Evolutionary conservation across 1,140 invertebrate genomes (phyloP).

Genomic region (Zaprionus ghesquierei): DNA sequence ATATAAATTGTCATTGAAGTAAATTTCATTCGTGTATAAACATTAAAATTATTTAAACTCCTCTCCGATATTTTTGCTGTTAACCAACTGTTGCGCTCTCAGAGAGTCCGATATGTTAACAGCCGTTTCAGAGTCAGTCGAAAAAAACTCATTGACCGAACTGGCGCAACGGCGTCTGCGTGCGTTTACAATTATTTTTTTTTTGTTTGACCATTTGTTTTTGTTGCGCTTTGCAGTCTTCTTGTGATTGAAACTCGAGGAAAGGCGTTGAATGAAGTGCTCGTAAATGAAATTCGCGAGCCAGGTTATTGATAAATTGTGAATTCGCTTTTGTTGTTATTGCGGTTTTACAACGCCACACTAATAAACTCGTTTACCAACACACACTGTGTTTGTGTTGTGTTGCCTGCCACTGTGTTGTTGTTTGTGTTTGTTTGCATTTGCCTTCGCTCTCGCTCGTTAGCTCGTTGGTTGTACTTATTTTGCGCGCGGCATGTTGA

Average conservation of each 20-base stretch:
- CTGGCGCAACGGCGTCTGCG: conserved; percentile 42
- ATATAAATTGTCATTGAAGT: neutral
- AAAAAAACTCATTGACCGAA: conserved; percentile 37
- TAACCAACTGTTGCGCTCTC: conserved; percentile 45
- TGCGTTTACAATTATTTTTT: conserved; percentile 42
- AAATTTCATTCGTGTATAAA: neutral
- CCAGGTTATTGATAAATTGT: conserved; percentile 28
- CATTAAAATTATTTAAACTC: neutral
- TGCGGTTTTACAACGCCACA: conserved; percentile 40
- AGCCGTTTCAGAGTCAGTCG: conserved; percentile 32
- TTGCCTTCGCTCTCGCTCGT: conserved; percentile 13
- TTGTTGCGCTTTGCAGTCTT: conserved; percentile 28
- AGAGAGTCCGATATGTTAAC: conserved; percentile 22
- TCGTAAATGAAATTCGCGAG: conserved; percentile 7
- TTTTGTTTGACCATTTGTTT: conserved; percentile 34
- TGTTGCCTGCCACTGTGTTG: too few species aligned
- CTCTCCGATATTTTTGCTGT: conserved; percentile 3
- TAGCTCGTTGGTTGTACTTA: conserved; percentile 36
- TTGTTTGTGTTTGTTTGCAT: conserved; percentile 41
- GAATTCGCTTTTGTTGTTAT: conserved; percentile 32
- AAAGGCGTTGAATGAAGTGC: conserved; percentile 29
- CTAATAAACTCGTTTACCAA: conserved; percentile 48
- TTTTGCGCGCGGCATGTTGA: conserved; percentile 57
- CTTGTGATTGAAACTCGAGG: conserved; percentile 33
- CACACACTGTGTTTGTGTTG: conserved; percentile 22